phyloP scores from a whole-genome alignment of 2,797 vertebrate genomes.

The Bovichtus variegatus region DNA sequence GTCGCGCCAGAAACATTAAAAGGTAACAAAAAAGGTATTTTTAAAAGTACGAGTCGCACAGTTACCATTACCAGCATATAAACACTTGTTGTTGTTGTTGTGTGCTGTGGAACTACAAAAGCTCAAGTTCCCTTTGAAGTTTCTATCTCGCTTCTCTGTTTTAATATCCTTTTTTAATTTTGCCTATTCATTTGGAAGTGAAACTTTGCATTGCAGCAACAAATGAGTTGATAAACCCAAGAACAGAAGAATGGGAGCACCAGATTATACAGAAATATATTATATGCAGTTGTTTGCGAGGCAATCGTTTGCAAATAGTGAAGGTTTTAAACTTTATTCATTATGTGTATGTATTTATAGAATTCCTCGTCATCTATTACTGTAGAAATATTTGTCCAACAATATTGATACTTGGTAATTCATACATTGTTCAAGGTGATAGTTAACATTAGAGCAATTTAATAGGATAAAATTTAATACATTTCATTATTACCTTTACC shows the following conservation, averaged over 20 bases:
- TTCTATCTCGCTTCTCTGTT: constrained; percentile 31
- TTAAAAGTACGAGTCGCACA: constrained; percentile 19
- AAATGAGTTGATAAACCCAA: constrained; percentile 40
- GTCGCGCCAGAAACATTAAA: background rate
- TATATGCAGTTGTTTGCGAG: background rate
- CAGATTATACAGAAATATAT: background rate
- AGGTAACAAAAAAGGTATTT: too few species aligned
- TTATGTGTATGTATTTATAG: background rate
- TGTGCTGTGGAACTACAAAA: constrained; percentile 21
- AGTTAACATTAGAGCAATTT: background rate
- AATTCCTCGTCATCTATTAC: too few species aligned
- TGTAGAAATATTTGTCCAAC: background rate
- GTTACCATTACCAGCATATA: constrained; percentile 44
- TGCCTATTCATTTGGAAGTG: constrained; percentile 31
- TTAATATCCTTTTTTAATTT: constrained; percentile 47
- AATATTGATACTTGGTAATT: background rate
- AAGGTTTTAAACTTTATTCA: background rate
- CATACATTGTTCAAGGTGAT: background rate
- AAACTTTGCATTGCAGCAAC: constrained; percentile 27
- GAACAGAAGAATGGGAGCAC: constrained; percentile 10
- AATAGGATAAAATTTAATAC: background rate
- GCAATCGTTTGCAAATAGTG: constrained; percentile 1
- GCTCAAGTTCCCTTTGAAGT: constrained; percentile 58
- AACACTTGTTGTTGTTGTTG: constrained; percentile 17
- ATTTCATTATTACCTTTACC: background rate